phyloP scores from a whole-genome alignment of 1,140 invertebrate genomes.

The Eumeta japonica region DNA sequence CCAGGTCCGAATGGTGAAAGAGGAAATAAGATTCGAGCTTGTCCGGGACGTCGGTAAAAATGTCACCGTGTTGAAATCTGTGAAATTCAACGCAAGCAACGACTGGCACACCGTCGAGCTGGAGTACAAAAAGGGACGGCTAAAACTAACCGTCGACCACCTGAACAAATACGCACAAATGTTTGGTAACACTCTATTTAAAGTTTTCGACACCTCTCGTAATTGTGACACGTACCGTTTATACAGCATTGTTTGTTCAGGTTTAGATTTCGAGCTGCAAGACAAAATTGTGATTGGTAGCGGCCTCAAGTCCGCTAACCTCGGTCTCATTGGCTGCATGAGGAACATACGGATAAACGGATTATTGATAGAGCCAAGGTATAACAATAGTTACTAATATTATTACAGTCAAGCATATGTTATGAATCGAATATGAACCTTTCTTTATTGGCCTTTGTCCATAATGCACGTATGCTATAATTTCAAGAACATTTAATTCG shows the following conservation, averaged over 20 bases:
- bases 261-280: slow-evolving; percentile 59
- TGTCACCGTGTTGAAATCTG: slow-evolving; percentile 71
- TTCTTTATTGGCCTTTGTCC: too few relatives aligned
- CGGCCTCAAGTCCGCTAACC: slow-evolving; percentile 64
- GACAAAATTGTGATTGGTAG: slow-evolving; percentile 73
- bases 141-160: slow-evolving; percentile 74
- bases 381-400: slow-evolving; percentile 5
- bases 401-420: too few relatives aligned
- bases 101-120: slow-evolving; percentile 78
- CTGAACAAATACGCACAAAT: slow-evolving; percentile 68
- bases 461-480: too few relatives aligned
- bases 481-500: too few relatives aligned
- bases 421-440: too few relatives aligned
- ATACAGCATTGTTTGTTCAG: slow-evolving; percentile 31
- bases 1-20: slow-evolving; percentile 73
- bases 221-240: too few relatives aligned
- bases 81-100: slow-evolving; percentile 73
- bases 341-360: slow-evolving; percentile 83
- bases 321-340: slow-evolving; percentile 87
- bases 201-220: too few relatives aligned
- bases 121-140: slow-evolving; percentile 71
- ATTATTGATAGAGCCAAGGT: slow-evolving; percentile 65
- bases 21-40: slow-evolving; percentile 79
- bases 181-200: slow-evolving; percentile 51
- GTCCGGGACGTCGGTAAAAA: slow-evolving; percentile 70